These are phyloP conservation scores for Amphiprion ocellaris DNA, from an alignment of 2,113 vertebrate genomes.

Conservation along the genomic window DNA sequence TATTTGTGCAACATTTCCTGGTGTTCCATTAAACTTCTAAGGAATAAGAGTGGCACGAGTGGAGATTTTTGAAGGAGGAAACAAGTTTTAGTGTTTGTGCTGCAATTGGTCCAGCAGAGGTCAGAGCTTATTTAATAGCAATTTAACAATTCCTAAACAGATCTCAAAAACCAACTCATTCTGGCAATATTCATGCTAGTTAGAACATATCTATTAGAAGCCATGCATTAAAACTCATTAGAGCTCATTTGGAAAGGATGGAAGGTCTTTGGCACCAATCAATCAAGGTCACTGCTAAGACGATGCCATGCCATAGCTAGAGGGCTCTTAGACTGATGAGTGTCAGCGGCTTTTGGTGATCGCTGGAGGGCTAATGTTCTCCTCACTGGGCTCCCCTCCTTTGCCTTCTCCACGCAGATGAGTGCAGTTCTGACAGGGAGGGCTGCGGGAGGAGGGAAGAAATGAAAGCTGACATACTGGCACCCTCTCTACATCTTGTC, in stretches of 20 bases:
- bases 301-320: slow-evolving; percentile 56
- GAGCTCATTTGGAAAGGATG: slow-evolving; percentile 60
- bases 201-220: slow-evolving; percentile 68
- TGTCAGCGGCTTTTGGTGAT: slow-evolving; percentile 62
- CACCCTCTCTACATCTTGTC: slow-evolving; percentile 62
- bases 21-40: not conserved
- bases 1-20: not conserved
- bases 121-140: slow-evolving; percentile 40
- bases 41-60: too few relatives aligned
- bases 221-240: slow-evolving; percentile 71
- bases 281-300: slow-evolving; percentile 78
- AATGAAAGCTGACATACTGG: slow-evolving; percentile 72
- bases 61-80: too few relatives aligned
- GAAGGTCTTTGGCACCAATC: slow-evolving; percentile 69
- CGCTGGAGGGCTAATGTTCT: slow-evolving; percentile 61
- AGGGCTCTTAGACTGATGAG: slow-evolving; percentile 76
- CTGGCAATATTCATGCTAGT: slow-evolving; percentile 57
- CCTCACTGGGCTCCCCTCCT: slow-evolving; percentile 36
- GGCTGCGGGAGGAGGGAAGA: slow-evolving; percentile 55
- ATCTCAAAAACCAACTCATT: slow-evolving; percentile 43
- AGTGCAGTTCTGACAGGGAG: slow-evolving; percentile 63
- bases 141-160: slow-evolving; percentile 57
- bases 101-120: slow-evolving; percentile 9
- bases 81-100: too few relatives aligned
- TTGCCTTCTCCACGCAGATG: slow-evolving; percentile 31